Evolutionary conservation across 53 echinoderm and acorn worm species (phyloP).

Genomic region (Astropecten irregularis): DNA sequence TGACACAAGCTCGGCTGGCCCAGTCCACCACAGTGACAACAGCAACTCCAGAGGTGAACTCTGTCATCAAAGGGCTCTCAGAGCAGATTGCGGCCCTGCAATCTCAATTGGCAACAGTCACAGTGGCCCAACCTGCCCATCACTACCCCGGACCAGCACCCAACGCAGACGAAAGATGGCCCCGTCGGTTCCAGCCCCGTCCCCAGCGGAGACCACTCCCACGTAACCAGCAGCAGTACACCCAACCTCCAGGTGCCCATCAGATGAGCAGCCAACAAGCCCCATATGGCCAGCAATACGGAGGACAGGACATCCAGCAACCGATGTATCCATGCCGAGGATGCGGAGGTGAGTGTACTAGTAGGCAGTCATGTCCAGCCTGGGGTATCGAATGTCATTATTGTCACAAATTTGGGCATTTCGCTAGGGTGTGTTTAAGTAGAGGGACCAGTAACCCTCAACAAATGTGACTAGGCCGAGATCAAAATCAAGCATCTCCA

Average conservation of each 20-base stretch:
- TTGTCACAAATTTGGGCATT: background rate
- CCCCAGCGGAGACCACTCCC: background rate
- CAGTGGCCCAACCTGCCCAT: constrained; percentile 15
- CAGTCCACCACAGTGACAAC: background rate
- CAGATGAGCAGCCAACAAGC: background rate
- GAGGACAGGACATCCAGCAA: background rate
- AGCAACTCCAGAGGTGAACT: constrained; percentile 1
- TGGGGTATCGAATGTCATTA: constrained; percentile 6
- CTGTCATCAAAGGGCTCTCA: background rate
- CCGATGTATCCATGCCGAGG: background rate
- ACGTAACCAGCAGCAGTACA: background rate
- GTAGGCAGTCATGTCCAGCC: constrained; percentile 21
- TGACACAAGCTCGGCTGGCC: constrained; percentile 22
- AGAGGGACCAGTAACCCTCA: background rate
- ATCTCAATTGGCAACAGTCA: constrained; percentile 10
- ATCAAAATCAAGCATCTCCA: no score
- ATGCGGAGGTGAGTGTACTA: constrained; percentile 22
- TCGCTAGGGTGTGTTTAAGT: background rate
- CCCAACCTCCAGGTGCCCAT: background rate
- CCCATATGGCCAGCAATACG: background rate
- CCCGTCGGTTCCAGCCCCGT: background rate
- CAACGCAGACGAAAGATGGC: background rate
- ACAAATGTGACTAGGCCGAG: background rate
- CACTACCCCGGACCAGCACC: background rate
- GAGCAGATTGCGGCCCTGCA: background rate